Evolutionary conservation across 2,113 vertebrate genomes (phyloP), one percentile per base, ranked within the genome.

Genomic region (Panthera uncia): DNA sequence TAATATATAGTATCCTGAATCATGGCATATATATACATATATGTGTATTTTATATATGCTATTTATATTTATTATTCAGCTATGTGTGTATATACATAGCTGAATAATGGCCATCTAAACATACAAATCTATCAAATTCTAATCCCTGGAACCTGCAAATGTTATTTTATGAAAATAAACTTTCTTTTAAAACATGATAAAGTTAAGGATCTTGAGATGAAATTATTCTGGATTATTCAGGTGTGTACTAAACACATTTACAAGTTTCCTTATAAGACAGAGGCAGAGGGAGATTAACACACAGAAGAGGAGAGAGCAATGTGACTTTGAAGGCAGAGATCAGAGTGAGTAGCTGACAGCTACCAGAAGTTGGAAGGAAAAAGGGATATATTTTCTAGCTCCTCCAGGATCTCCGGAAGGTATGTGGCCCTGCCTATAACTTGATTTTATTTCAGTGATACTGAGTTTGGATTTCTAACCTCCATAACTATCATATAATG

Each of bases 341-440:
- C 18, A 1, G 19, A 50, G 14, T 7, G 3, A 50, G 1, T 36
- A 27, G 10, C 0, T 61, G 18, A 2, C 7, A 63, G 12, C 33
- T 38, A 9, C 1, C 1, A 7, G 36, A 25, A 33, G 3, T 38
- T 61, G 4, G 3, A 73, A 73, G 10, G 84, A 66, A 48, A 13
- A 16, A 12, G 31, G 2, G 55, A 29, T 7, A 36, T 7, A 74
- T 27, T 83, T 6, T n/a, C 11, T 2, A 68, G 9, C 29, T 65
- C 6, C 1, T 13, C 48, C 9, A 63, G 1, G 10, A 33, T 1
- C 6, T 45, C 13, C 13, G 25, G 13, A 45, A 33, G 5, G 25
- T 23, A 2, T 48, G 1, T 45, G 29, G 13, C 0, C 8, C 10
- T 55, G 27, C 23, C 2, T 55, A 16, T 7, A 71, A 8, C 29